phyloP scores from a whole-genome alignment of 2,888 invertebrate genomes.

The Cheilosia pagana region DNA sequence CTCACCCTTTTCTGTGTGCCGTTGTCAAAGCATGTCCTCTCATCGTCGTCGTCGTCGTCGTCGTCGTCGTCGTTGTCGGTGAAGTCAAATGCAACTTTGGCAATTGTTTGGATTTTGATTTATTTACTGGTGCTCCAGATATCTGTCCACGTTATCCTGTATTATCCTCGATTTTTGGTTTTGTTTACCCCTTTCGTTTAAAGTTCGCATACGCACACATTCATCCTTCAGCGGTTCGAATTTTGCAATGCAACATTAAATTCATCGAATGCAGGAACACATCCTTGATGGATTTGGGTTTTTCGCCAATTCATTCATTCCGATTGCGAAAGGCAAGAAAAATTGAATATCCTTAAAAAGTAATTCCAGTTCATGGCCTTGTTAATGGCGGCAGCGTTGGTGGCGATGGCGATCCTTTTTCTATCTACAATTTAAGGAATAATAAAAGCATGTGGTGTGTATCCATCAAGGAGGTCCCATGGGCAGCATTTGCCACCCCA shows the following conservation, averaged over 20 bases:
- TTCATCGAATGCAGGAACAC: conserved; percentile 43
- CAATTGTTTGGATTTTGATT: conserved; percentile 83
- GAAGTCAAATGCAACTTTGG: conserved; percentile 83
- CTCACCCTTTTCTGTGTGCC: conserved; percentile 54
- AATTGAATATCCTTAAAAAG: conserved; percentile 71
- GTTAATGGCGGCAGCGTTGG: conserved; percentile 69
- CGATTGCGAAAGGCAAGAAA: conserved; percentile 40
- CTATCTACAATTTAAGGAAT: conserved; percentile 75
- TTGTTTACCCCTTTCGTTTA: conserved; percentile 78
- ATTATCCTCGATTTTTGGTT: conserved; percentile 83
- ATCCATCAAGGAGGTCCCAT: conserved; percentile 83
- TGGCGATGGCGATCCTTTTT: conserved; percentile 71
- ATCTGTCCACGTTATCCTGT: conserved; percentile 80
- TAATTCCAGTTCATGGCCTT: conserved; percentile 75
- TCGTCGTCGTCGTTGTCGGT: conserved; percentile 75
- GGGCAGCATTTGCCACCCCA: conserved; percentile 83
- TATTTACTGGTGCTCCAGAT: conserved; percentile 82
- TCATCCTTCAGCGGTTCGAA: conserved; percentile 35
- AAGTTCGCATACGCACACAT: conserved; percentile 29
- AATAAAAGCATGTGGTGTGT: conserved; percentile 82
- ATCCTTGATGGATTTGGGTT: conserved; percentile 23
- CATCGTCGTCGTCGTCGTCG: no score
- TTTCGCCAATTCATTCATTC: conserved; percentile 10
- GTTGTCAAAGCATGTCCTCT: conserved; percentile 76
- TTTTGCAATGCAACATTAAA: conserved; percentile 53